Evolutionary conservation across 2,888 invertebrate species (phyloP), one percentile per base, ranked within the genome.

Genomic region (Minunthozetes semirufus): DNA sequence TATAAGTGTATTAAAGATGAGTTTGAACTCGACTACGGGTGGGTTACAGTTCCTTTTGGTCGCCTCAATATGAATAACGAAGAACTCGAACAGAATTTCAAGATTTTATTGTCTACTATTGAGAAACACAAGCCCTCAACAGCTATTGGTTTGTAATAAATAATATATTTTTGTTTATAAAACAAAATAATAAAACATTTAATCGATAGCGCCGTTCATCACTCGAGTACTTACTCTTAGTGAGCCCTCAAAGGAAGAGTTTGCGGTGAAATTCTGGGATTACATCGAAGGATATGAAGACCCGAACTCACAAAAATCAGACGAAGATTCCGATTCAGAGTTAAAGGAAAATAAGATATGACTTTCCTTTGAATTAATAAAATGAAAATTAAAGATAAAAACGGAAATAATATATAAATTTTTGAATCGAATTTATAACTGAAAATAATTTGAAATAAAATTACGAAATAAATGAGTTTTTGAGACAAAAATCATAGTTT

Each of bases 71-170:
- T 93, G 92, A 88, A 89, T 11, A 80, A 83, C 0, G 84, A 87
- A 76, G 85, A 88, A 72, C 83, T 94, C 56, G 89, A 89, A 80
- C 89, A 88, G 77, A 94, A 94, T 82, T 86, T 93, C 77, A 84
- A 82, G 68, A 84, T 86, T 0, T 80, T 92, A 19, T 79, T 93
- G 8, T 85, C 87, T 78, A 89, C 90, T 81, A 81, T 93, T 33
- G 86, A 89, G 80, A 81, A 82, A 0, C 84, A 84, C 72, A 87
- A 88, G 76, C 91, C 92, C 0, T 13, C 72, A 38, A 72, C 68
- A 19, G 74, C 76, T 25, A 38, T 73, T n/a, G 75, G 75, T 75
- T 56, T 76, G 50, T 17, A 29, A 19, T 74, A 3, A 27, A 4
- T 70, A 3, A 6, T 33, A 22, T 33, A 27, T 8, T 22, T 17